Conservation (phyloP, 2,888 invertebrate species). For the Oegoconia quadripuncta region DNA sequence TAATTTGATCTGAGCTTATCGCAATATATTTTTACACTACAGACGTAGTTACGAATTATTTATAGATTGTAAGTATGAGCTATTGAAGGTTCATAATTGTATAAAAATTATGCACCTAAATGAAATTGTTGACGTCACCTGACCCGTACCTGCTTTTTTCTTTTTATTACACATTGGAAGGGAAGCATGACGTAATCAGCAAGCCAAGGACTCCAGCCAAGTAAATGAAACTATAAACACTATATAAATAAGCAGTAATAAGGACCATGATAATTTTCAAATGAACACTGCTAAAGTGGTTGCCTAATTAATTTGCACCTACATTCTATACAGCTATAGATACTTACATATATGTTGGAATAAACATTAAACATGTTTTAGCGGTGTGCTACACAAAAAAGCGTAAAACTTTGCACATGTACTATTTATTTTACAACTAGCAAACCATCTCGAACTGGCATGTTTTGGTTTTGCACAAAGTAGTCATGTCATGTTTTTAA, state of each 20-base stretch:
- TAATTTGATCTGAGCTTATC: too few relatives aligned
- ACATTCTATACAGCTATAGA: too few relatives aligned
- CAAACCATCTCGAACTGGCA: too few relatives aligned
- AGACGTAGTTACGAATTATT: too few relatives aligned
- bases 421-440: too few relatives aligned
- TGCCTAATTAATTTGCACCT: slow-evolving; percentile 30
- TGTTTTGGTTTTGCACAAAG: too few relatives aligned
- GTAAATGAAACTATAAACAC: background rate
- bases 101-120: too few relatives aligned
- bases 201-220: slow-evolving; percentile 23
- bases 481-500: too few relatives aligned
- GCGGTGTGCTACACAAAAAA: background rate
- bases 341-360: slow-evolving; percentile 12
- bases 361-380: background rate
- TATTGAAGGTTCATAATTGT: too few relatives aligned
- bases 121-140: slow-evolving; percentile 20
- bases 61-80: too few relatives aligned
- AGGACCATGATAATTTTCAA: slow-evolving; percentile 11
- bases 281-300: slow-evolving; percentile 20
- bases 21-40: too few relatives aligned
- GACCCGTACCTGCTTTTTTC: slow-evolving; percentile 19
- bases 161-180: slow-evolving; percentile 15
- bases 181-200: slow-evolving; percentile 28
- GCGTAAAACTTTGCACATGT: slow-evolving; percentile 8
- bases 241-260: slow-evolving; percentile 8